Base-by-base conservation (phyloP, 2,113 vertebrate species). In the Loxodonta africana region DNA sequence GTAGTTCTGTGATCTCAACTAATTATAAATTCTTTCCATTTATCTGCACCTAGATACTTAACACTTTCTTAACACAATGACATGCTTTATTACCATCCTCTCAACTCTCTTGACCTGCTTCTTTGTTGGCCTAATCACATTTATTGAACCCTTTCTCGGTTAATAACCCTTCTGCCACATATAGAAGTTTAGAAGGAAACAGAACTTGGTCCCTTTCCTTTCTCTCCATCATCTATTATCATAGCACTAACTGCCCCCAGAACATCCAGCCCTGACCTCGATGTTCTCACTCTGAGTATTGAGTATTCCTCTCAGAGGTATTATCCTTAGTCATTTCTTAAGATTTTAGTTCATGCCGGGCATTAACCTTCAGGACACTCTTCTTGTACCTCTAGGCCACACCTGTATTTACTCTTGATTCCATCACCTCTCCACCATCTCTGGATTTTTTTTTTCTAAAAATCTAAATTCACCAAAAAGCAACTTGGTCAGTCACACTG, bases 381-480 rank as follows among this genome's bases (percentile, higher is more conserved):
- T 88, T 62, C 63, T 41, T 11, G 8, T 6, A 63, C 28, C 37
- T 90, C 65, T 62, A 65, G 37, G 60, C 51, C 41, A 77, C 11
- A 18, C 41, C 44, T 65, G 7, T 23, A 74, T 78, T 87, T 73
- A 46, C 23, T 62, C 83, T 63, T 87, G 20, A 21, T 77, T 83
- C 23, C 10, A 10, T 41, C 21, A 60, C 33, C 15, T 87, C 51
- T 20, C 30, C 23, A 10, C 53, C 7, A 44, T 62, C 37, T 63
- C 60, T 90, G 44, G 0, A 9, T 23, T 41, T 1, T 82, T 9
- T 41, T 1, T 82, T 83, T 96, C 76, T 86, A 93, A 90, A 86
- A 87, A n/a, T 65, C 84, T 81, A 83, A 95, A 25, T 33, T 81
- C 25, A 88, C 60, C 65, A 91, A 87, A 94, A 83, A 82, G 23